phyloP scores from a whole-genome alignment of 2,113 vertebrate genomes.

The Lycaon pictus region DNA sequence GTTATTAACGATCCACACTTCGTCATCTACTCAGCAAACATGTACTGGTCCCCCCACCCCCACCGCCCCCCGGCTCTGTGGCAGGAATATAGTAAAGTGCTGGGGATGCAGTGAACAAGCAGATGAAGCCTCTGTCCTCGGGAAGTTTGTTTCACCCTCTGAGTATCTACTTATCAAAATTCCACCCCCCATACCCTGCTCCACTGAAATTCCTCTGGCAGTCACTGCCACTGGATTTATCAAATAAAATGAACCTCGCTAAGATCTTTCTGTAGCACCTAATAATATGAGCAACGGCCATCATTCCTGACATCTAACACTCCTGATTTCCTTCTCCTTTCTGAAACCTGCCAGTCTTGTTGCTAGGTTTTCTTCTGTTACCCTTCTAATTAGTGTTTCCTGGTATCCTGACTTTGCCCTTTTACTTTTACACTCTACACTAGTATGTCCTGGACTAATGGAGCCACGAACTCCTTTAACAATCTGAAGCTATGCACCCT shows the following conservation, averaged over 20 bases:
- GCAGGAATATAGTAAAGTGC: not conserved
- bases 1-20: not conserved
- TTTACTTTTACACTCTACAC: not conserved
- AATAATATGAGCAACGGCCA: not conserved
- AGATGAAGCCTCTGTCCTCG: not conserved
- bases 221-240: not conserved
- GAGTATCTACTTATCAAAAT: not conserved
- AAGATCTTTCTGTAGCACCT: not conserved
- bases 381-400: slow-evolving; percentile 5
- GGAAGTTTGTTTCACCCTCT: not conserved
- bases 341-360: not conserved
- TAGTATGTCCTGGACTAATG: not conserved
- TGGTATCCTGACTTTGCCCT: not conserved
- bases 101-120: not conserved
- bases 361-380: not conserved
- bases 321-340: not conserved
- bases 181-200: not conserved
- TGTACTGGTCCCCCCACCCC: not conserved
- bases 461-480: not conserved
- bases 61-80: not conserved
- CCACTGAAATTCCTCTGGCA: not conserved
- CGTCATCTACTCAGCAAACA: slow-evolving; percentile 17
- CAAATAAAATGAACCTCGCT: not conserved
- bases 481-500: not conserved
- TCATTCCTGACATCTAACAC: not conserved